phyloP scores from a whole-genome alignment of 2,888 invertebrate genomes.

The Melanostoma scalare region DNA sequence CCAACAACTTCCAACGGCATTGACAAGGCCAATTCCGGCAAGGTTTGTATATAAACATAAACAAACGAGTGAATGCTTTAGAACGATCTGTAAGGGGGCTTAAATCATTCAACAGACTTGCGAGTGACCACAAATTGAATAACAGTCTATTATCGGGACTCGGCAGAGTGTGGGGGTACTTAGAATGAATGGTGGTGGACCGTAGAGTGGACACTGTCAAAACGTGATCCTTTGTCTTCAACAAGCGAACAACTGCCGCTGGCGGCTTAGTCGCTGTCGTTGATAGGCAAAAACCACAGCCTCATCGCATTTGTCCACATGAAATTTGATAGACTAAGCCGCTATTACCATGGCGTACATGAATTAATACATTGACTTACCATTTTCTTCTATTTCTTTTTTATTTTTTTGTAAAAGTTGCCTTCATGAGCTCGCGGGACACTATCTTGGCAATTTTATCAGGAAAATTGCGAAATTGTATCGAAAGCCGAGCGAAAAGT shows the following conservation, averaged over 20 bases:
- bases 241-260: slow-evolving; percentile 14
- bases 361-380: slow-evolving; percentile 41
- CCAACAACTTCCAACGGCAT: slow-evolving; percentile 56
- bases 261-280: slow-evolving; percentile 24
- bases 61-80: slow-evolving; percentile 13
- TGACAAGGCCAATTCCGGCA: slow-evolving; percentile 66
- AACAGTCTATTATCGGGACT: slow-evolving; percentile 47
- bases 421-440: slow-evolving; percentile 34
- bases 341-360: slow-evolving; percentile 54
- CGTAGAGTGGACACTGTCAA: slow-evolving; percentile 57
- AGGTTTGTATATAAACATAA: slow-evolving; percentile 4
- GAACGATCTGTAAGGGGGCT: slow-evolving; percentile 32
- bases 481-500: slow-evolving; percentile 58
- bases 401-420: slow-evolving; percentile 1
- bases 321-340: slow-evolving; percentile 63
- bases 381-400: background rate
- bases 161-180: slow-evolving; percentile 17
- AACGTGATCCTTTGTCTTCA: slow-evolving; percentile 54
- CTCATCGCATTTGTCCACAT: slow-evolving; percentile 64
- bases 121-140: slow-evolving; percentile 59
- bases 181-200: slow-evolving; percentile 28
- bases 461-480: slow-evolving; percentile 66
- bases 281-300: slow-evolving; percentile 52
- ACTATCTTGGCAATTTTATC: slow-evolving; percentile 66
- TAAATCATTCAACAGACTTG: slow-evolving; percentile 51